Evolutionary conservation across 1,140 invertebrate genomes (phyloP), one percentile per base, ranked within the genome.

Genomic region (Magallana gigas): DNA sequence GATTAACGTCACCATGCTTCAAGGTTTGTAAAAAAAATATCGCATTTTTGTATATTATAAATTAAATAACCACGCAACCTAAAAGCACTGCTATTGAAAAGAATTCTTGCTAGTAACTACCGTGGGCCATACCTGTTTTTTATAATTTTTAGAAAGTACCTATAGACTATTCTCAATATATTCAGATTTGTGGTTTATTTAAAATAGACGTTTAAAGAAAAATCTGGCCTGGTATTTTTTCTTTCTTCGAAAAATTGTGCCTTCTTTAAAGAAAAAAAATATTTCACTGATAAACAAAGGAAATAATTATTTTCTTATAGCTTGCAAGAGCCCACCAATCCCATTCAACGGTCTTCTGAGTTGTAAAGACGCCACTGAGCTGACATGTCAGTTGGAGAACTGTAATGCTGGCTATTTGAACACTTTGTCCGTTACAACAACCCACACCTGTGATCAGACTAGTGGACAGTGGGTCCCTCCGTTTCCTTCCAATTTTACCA

Each of bases 321-420:
- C 8, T 4, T 76, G 68, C 14, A 12, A 36, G 68, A 76, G 23
- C 29, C 68, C 68, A 2, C 68, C 68, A 4, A 23, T 76, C 36
- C 68, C 68, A 8, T 76, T 76, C 36, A 76, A 76, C 36, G 68
- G 68, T 76, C 68, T 76, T 11, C 36, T 76, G 29, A 76, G 68
- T 12, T 76, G 68, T 29, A 8, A 76, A 9, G 68, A 76, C 12
- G 68, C 18, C 36, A 29, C 18, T 29, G 6, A 18, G 36, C 23
- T 76, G 23, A 76, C 23, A 29, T 76, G 68, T 11, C 8, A 48
- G 11, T 76, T 76, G 18, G 68, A 76, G 68, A 76, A 76, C 8
- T 76, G 68, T 29, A 76, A 76, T 12, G 18, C 8, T 36, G 68
- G 68, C 14, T 76, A 36, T 36, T 29, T 76, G 11, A 23, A 18